Percentiles rank a stretch among this genome's conserved stretches.
Conservation (phyloP, 1,140 invertebrate species). For the Platorchestia sp. region DNA sequence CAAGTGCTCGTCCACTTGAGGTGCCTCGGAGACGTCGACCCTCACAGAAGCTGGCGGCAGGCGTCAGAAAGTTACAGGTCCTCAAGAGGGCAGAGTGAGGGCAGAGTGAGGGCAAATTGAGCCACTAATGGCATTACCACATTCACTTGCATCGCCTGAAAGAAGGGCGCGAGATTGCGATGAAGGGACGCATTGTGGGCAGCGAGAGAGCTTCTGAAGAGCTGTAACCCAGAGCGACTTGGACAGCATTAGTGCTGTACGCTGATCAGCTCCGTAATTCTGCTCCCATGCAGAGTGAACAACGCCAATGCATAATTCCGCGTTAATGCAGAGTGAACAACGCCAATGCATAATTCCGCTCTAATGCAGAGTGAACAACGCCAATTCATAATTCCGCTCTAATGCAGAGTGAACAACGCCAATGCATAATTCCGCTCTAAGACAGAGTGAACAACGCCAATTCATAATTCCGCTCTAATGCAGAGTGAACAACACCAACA, state of each 20-base stretch:
- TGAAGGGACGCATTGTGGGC: background rate
- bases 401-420: background rate
- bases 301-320: background rate
- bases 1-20: background rate
- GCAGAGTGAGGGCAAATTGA: background rate
- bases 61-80: background rate
- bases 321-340: background rate
- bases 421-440: background rate
- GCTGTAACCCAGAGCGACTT: background rate
- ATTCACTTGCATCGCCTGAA: background rate
- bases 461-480: background rate
- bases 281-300: background rate
- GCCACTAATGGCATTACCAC: constrained; percentile 20
- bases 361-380: background rate
- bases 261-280: background rate
- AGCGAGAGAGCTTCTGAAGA: background rate
- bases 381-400: background rate
- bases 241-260: background rate
- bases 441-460: background rate
- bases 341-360: background rate
- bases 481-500: background rate
- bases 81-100: background rate
- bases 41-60: background rate
- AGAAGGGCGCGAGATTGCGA: background rate
- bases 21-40: background rate